Conservation (phyloP, 2,888 invertebrate species). For the Myopa tessellatipennis region DNA sequence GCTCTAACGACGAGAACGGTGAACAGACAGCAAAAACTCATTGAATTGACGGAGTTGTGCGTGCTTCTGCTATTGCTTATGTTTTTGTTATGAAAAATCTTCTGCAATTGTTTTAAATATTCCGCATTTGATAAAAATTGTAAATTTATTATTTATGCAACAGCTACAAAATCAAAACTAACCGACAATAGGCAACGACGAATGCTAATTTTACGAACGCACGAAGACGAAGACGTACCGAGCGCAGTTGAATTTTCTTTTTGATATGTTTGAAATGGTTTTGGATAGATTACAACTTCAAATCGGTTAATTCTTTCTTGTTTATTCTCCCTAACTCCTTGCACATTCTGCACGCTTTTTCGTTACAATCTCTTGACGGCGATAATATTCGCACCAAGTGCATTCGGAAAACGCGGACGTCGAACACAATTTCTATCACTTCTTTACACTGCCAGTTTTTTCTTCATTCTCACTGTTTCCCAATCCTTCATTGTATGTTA, state of each 20-base stretch:
- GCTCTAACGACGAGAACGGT: neutral
- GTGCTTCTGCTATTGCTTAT: neutral
- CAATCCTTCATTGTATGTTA: slow-evolving; percentile 27
- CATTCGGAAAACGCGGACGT: slow-evolving; percentile 21
- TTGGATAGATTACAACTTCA: neutral
- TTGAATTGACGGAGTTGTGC: slow-evolving; percentile 5
- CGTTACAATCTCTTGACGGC: slow-evolving; percentile 19
- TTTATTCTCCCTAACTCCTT: slow-evolving; percentile 27
- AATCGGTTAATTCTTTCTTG: neutral
- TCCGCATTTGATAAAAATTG: slow-evolving; percentile 29
- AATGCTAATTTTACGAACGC: slow-evolving; percentile 39
- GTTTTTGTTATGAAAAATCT: neutral
- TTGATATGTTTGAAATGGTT: slow-evolving; percentile 13
- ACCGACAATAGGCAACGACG: slow-evolving; percentile 36
- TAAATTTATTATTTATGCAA: slow-evolving; percentile 48
- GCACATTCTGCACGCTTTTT: slow-evolving; percentile 31
- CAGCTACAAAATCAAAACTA: slow-evolving; percentile 45
- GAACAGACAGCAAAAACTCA: slow-evolving; percentile 7
- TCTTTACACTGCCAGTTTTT: slow-evolving; percentile 32
- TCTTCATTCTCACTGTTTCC: slow-evolving; percentile 32
- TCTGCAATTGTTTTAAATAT: slow-evolving; percentile 1
- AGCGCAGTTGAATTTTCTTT: slow-evolving; percentile 2
- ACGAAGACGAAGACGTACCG: slow-evolving; percentile 26
- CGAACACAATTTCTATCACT: slow-evolving; percentile 14
- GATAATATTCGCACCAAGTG: slow-evolving; percentile 16